Evolutionary conservation across 2,888 invertebrate species (phyloP), one percentile per base, ranked within the genome.

Genomic region (Cyclophora punctaria): DNA sequence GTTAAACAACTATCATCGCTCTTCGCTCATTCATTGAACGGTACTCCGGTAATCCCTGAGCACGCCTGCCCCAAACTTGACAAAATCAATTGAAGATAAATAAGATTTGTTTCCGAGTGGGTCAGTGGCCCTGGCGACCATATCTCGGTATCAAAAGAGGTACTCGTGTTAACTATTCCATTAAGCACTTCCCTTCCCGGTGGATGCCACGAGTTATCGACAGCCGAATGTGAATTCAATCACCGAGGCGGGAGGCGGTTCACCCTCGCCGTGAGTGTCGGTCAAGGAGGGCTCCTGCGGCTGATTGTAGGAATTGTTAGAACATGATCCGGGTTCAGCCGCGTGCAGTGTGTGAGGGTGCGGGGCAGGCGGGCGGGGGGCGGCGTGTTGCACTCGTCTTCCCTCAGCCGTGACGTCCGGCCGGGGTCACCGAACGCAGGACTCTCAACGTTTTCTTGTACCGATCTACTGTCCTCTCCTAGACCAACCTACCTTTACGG

Each of bases 371-470:
- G 55, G 58, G 52, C n/a, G n/a, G 58, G 54, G 55, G 63, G 63
- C 57, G 67, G 63, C 70, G 74, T 73, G 74, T 73, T 78, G 80
- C 83, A 75, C 76, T 79, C 78, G 80, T 75, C 80, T 83, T 77
- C 80, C 77, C 75, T 84, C 75, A 81, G 80, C 75, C 86, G 82
- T 84, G 80, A 81, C 81, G 80, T 78, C 78, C 77, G 83, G 78
- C 77, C 78, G 84, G 80, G 85, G 85, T 86, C 86, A 81, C 75
- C 78, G 86, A 77, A 80, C 86, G 80, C 75, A 78, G 78, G 78
- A 78, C 80, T 72, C 57, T 68, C 76, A 73, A 75, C 75, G 75
- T 75, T 83, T 83, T 82, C 83, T 83, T 82, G 69, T 76, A 70
- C 70, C 77, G 75, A 77, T 75, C 72, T 77, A 69, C 81, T 78